A percentile compares a stretch with the other conserved stretches of the same genome.
Conservation (phyloP, 23 tunicate genomes). For the Oikopleura vanhoeffeni region DNA sequence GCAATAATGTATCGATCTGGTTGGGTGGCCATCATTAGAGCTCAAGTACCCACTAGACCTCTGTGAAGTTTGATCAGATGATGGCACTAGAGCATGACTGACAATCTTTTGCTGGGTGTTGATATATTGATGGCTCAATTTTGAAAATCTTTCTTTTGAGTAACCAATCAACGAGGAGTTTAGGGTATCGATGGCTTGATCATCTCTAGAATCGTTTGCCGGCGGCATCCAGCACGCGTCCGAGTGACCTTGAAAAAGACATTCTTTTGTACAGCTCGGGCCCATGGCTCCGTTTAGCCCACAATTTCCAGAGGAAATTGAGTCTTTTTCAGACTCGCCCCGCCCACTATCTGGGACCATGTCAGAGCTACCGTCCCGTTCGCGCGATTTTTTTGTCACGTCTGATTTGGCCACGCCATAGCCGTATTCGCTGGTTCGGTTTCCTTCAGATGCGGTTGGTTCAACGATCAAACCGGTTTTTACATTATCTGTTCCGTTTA, state of each 20-base stretch:
- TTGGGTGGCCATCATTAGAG: not conserved
- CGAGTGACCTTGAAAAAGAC: not conserved
- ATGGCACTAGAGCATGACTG: not conserved
- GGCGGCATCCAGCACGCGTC: conserved; percentile 11
- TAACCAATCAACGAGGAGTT: not conserved
- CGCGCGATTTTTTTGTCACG: not conserved
- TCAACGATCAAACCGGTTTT: not conserved
- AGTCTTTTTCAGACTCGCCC: conserved; percentile 14
- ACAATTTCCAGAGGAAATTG: not conserved
- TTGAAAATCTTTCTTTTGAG: not conserved
- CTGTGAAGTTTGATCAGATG: not conserved
- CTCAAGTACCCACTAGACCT: not conserved
- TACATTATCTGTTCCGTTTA: not conserved
- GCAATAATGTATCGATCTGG: not conserved
- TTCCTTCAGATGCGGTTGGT: not conserved
- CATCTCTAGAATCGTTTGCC: not conserved
- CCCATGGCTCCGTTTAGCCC: not conserved
- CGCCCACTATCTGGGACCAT: not conserved
- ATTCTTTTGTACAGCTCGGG: conserved; percentile 10
- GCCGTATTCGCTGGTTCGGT: not conserved
- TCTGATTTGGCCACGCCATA: not conserved
- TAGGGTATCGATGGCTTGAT: not conserved
- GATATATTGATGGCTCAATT: not conserved
- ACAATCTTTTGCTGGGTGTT: not conserved
- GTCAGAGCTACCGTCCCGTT: not conserved